Conservation (phyloP, 1,140 invertebrate genomes). For the Macrosteles quadrilineatus region DNA sequence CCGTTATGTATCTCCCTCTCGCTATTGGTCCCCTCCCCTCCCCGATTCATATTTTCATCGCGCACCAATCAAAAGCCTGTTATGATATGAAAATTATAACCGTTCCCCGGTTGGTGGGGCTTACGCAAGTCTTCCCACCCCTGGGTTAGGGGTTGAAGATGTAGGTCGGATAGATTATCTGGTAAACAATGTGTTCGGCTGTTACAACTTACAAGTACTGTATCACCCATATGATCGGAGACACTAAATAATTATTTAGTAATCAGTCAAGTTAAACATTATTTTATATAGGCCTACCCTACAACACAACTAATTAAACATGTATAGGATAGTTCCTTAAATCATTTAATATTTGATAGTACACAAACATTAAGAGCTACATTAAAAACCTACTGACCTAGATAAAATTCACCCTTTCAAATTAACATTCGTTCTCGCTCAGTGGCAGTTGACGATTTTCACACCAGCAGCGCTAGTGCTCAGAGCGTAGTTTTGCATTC, state of each 20-base stretch:
- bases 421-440: constrained; percentile 9
- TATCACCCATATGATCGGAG: too few species aligned
- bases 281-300: too few species aligned
- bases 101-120: neutral
- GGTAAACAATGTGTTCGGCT: too few species aligned
- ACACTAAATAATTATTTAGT: too few species aligned
- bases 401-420: constrained; percentile 2
- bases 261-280: too few species aligned
- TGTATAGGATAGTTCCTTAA: too few species aligned
- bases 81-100: constrained; percentile 23
- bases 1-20: constrained; percentile 7
- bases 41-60: constrained; percentile 17
- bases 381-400: constrained; percentile 5
- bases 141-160: too few species aligned
- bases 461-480: neutral
- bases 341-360: too few species aligned
- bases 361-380: too few species aligned
- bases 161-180: too few species aligned
- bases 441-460: neutral
- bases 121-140: constrained; percentile 1
- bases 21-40: neutral
- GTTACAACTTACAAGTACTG: too few species aligned
- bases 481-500: constrained; percentile 4
- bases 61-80: constrained; percentile 15
- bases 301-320: too few species aligned